A percentile compares a stretch with the other conserved stretches of the same genome.
Conservation (phyloP, 2,113 vertebrate genomes). For the Callipepla californica region DNA sequence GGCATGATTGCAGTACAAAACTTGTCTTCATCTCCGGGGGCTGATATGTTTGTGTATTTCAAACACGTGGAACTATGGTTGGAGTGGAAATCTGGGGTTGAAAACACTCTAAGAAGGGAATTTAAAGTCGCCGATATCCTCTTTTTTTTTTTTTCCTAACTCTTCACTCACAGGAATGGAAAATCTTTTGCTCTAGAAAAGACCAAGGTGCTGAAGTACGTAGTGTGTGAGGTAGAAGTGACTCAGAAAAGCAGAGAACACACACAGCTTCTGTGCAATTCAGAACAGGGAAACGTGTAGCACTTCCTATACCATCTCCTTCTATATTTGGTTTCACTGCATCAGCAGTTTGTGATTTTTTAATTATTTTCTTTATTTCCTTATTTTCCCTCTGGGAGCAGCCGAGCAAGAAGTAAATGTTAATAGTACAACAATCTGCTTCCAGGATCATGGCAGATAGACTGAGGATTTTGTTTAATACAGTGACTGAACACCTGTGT, state of each 20-base stretch:
- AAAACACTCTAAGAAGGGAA: neutral
- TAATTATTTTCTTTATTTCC: neutral
- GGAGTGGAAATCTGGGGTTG: neutral
- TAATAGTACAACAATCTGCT: neutral
- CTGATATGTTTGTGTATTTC: neutral
- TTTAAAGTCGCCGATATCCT: neutral
- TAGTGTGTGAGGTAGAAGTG: neutral
- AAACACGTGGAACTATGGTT: neutral
- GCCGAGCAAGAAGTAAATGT: neutral
- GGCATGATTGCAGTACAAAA: neutral
- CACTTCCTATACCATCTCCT: neutral
- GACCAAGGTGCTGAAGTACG: neutral
- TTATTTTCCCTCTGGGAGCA: neutral
- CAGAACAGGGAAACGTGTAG: neutral
- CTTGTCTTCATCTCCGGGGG: neutral
- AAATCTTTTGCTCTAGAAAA: neutral
- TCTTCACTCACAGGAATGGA: neutral
- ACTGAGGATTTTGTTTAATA: neutral
- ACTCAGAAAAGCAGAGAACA: neutral
- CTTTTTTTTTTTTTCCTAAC: neutral
- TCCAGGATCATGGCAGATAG: neutral
- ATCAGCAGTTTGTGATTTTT: conserved; percentile 9
- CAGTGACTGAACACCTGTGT: neutral
- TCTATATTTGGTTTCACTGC: neutral
- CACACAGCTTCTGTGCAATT: neutral